A percentile compares a stretch with the other conserved stretches of the same genome.
Evolutionary conservation across 2,113 vertebrate genomes (phyloP).

Genomic region (Cyphomyrus plagiostoma): DNA sequence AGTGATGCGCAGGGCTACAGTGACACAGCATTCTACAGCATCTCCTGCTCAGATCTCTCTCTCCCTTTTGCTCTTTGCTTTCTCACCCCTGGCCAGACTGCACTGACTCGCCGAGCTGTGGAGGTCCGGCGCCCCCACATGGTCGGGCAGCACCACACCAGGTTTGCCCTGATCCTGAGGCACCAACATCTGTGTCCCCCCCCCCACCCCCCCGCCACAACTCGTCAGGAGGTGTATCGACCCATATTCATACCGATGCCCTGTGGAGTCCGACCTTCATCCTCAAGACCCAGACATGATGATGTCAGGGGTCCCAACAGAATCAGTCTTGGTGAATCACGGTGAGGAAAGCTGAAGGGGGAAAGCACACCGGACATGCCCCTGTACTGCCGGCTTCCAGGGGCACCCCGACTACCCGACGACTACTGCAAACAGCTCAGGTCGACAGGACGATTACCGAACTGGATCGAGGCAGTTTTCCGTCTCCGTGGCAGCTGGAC

Average conservation of each 20-base stretch:
- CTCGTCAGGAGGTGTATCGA: background rate
- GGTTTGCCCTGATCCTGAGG: background rate
- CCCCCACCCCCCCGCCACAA: too few species aligned
- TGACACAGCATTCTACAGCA: slow-evolving; percentile 64
- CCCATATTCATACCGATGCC: background rate
- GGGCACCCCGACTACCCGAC: background rate
- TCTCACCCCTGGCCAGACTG: slow-evolving; percentile 14
- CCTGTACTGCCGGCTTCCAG: background rate
- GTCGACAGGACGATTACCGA: background rate
- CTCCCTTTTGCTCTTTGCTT: background rate
- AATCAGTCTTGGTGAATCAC: background rate
- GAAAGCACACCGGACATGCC: background rate
- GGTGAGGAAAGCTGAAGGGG: background rate
- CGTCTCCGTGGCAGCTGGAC: background rate
- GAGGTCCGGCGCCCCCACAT: background rate
- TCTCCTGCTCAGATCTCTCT: background rate
- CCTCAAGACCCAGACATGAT: background rate
- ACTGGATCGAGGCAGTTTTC: background rate
- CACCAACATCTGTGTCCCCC: background rate
- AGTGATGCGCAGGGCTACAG: slow-evolving; percentile 46
- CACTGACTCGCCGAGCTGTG: slow-evolving; percentile 3
- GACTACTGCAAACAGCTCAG: background rate
- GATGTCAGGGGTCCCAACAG: background rate
- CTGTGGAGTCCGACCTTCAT: background rate
- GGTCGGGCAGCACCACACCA: background rate